Base-by-base conservation (phyloP, 2,113 vertebrate genomes). In the Phodopus roborovskii region DNA sequence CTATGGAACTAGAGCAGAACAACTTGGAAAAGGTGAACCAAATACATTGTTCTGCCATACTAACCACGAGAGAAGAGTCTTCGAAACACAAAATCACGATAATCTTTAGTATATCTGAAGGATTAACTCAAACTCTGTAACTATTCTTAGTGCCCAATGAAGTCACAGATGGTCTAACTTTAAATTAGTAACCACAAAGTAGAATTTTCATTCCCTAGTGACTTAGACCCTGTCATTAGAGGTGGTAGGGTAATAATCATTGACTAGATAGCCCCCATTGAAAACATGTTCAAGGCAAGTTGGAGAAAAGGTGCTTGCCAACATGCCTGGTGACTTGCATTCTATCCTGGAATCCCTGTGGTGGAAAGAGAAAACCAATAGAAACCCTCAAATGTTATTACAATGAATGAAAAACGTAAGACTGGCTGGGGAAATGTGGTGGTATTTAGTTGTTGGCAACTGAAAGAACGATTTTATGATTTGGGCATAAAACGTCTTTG, bases 401-500 rank as follows among this genome's bases (percentile, higher is more conserved):
- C 13, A 50, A 75, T 30, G 13, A 88, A 82, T 74, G 64, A 92
- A 95, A 91, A 90, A 88, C 12, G 2, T 20, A 86, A 88, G 36
- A 50, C 0, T 33, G 28, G 19, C 77, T 90, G 13, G 87, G 58
- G 94, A 92, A 95, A 88, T 75, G 86, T 12, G 58, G 58, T 88
- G 74, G 56, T 66, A 16, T 90, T 94, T 93, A 92, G 66, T n/a
- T 88, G 81, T 36, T 86, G 92, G 88, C 88, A 91, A 58, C 5
- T 13, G 9, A 50, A 82, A 94, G 68, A 88, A 75, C 62, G 86
- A 92, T 8, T 87, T 92, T 86, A 95, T 91, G 50, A 96, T 36
- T 70, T 74, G 48, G 22, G 73, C 79, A 39, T 91, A 92, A 90
- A 88, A 94, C n/a, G 13, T 85, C 88, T 97, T 93, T 96, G 84